A percentile compares a stretch with the other conserved stretches of the same genome.
Conservation (phyloP, 1,140 invertebrate genomes). For the Ceratitis capitata region DNA sequence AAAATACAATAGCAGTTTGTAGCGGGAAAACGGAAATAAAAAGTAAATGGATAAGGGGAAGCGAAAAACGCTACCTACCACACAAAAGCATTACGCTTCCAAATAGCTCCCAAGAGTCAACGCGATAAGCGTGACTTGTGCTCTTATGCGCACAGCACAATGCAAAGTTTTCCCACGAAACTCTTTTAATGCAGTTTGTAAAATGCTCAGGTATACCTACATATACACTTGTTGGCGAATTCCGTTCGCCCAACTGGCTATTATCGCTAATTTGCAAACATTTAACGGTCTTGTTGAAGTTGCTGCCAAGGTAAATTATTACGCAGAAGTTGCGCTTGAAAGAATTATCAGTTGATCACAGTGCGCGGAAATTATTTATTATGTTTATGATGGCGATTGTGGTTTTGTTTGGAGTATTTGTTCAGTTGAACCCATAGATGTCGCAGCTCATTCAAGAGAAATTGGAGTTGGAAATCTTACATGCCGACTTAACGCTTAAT, state of each 20-base stretch:
- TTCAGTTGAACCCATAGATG: too few relatives aligned
- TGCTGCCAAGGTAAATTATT: background rate
- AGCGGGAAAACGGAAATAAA: background rate
- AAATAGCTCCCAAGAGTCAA: background rate
- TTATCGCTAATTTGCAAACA: slow-evolving; percentile 23
- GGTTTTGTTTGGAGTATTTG: too few relatives aligned
- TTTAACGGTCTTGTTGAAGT: background rate
- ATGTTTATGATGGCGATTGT: background rate
- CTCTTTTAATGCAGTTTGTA: background rate
- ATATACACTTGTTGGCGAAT: background rate
- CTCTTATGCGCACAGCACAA: background rate
- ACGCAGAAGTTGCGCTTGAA: background rate
- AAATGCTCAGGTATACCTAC: background rate
- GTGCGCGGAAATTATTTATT: background rate
- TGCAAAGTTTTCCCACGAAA: slow-evolving; percentile 13
- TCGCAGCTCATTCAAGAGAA: too few relatives aligned
- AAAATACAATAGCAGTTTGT: background rate
- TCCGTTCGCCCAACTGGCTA: background rate
- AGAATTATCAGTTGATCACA: background rate
- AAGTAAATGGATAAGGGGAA: too few relatives aligned
- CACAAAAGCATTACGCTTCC: background rate
- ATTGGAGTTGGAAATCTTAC: too few relatives aligned
- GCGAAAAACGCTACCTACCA: background rate
- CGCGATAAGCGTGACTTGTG: slow-evolving; percentile 1
- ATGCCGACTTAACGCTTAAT: too few relatives aligned